Base-by-base conservation (phyloP, 92 coral and sea anemone genomes). In the Metridium senile region DNA sequence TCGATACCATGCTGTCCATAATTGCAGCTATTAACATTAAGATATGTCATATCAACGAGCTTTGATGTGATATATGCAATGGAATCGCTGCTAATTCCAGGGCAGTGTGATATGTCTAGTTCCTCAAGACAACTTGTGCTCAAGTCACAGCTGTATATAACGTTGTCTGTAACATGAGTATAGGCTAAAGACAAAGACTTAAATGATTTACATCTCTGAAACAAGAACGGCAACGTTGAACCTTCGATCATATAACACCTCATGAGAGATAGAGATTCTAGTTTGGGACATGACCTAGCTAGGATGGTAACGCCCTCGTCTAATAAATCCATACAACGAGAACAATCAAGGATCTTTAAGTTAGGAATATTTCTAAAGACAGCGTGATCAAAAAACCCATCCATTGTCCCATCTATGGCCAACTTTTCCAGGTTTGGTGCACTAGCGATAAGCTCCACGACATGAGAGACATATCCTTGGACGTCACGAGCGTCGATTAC, bases 371-470 rank as follows among this genome's bases (percentile, higher is more conserved):
- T 77, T 51, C 67, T 33, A 39, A 91, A 86, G 28, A 82, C 82
- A 26, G 54, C 74, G 19, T 89, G 75, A 66, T 78, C 85, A 93
- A 93, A 91, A 72, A 62, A 75, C 0, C 79, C 86, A 25, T 88
- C 93, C 49, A 91, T 81, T 62, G 81, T 78, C 35, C 80, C 84
- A 70, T 91, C 97, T 30, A 91, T 39, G 11, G 97, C 97, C 11
- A 91, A 80, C 52, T 28, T 76, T 70, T 91, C 90, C 34, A 91
- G 69, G 62, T 84, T 88, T 33, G 90, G 93, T 32, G 88, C 69
- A 26, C 74, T 66, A 1, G 74, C 74, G 2, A 87, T 64, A n/a
- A 87, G 13, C 53, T 77, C 77, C 72, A 83, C 21, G 11, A 79
- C 79, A 47, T 77, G 76, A 2, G 68, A 76, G 11, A 74, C 79